Base-by-base conservation (phyloP, 2,113 vertebrate genomes). In the Apus apus region DNA sequence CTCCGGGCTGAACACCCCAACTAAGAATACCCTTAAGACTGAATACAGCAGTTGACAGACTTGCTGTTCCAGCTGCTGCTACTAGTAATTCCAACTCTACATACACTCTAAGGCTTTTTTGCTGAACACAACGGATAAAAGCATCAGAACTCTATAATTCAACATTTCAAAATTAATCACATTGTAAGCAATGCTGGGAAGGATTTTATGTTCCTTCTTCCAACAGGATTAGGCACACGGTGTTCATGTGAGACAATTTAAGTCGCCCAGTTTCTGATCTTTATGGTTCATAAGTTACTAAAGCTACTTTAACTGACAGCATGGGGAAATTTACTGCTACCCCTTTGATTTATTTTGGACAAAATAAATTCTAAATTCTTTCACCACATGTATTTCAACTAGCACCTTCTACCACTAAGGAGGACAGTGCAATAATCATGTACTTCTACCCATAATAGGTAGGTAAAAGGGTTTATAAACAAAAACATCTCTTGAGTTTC, bases 221-320 rank as follows among this genome's bases (percentile, higher is more conserved):
- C 78, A 91, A 71, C 30, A 82, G 74, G 61, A 96, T 94, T 89
- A 86, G 92, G 11, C 45, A 66, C 2, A 27, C 32, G 30, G 36
- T 60, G 54, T 56, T 76, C 48, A 64, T 61, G 76, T 48, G 34
- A 86, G 43, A 66, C 48, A 88, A 83, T 79, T 90, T 27, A 20
- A 85, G 16, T 80, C 81, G 87, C 75, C 87, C 76, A 67, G 29
- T 45, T 94, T 81, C 91, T 95, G 90, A 96, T 74, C 38, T 65
- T 66, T 66, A 56, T 18, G 57, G 62, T 74, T 94, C 80, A 82
- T 15, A 72, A 91, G 82, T 70, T 82, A 87, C 8, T 77, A 84
- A 95, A 96, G 79, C 50, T 96, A 58, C 92, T 96, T 97, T 58
- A 88, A 64, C 53, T 91, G 65, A 79, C 76, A 90, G 62, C 7